A percentile compares a stretch with the other conserved stretches of the same genome.
Evolutionary conservation across 2,797 vertebrate species (phyloP).

Genomic region (Coilia nasus): DNA sequence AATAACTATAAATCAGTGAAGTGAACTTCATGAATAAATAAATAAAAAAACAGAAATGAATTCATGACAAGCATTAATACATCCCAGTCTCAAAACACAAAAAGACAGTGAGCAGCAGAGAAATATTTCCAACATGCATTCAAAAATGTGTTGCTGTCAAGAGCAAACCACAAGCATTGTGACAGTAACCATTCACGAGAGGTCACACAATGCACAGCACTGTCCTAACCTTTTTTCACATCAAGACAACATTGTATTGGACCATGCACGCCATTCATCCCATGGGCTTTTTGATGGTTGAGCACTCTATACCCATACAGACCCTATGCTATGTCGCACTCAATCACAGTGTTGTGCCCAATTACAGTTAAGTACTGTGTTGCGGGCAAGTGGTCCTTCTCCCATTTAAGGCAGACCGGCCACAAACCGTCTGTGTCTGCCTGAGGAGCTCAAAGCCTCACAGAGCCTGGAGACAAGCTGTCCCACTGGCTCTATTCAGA

Average conservation of each 20-base stretch:
- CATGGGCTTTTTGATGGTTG: background rate
- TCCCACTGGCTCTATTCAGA: background rate
- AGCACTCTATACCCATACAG: background rate
- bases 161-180: background rate
- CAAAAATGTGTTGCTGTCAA: background rate
- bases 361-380: constrained; percentile 26
- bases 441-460: background rate
- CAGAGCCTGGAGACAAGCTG: background rate
- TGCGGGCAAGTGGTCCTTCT: background rate
- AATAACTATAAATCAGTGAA: background rate
- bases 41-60: background rate
- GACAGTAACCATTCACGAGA: background rate
- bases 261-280: constrained; percentile 1
- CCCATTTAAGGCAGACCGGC: background rate
- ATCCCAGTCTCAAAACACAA: background rate
- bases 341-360: constrained; percentile 40
- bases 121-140: background rate
- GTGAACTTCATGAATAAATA: background rate
- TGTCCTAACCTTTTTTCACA: background rate
- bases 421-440: background rate
- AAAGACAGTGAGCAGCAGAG: background rate
- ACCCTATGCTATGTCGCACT: constrained; percentile 1
- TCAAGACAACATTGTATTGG: constrained; percentile 2
- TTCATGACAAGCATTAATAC: background rate
- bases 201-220: background rate